Percentiles rank a stretch among this genome's conserved stretches.
Conservation (phyloP, 2,888 invertebrate genomes). For the Chrysotoxum bicinctum region DNA sequence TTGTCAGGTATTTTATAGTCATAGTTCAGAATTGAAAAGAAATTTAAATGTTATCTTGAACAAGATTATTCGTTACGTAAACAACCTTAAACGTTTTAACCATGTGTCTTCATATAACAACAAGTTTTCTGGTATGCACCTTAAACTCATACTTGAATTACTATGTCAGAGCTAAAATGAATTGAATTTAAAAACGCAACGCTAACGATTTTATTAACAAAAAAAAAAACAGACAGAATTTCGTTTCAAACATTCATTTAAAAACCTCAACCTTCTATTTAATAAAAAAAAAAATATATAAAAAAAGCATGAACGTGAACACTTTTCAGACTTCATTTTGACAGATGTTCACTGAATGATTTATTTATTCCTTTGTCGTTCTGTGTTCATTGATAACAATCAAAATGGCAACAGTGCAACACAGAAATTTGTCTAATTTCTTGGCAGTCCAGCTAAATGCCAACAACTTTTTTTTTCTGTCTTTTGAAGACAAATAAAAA, state of each 20-base stretch:
- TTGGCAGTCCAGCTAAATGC: conserved; percentile 54
- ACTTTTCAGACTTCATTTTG: conserved; percentile 58
- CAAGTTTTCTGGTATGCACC: too few relatives aligned
- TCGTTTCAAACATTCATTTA: background rate
- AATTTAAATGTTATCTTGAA: too few relatives aligned
- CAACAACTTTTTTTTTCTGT: conserved; percentile 30
- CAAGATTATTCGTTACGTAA: too few relatives aligned
- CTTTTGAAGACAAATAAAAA: conserved; percentile 5
- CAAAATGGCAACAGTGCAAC: conserved; percentile 68
- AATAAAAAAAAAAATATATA: background rate
- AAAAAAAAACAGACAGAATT: background rate
- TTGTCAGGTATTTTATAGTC: too few relatives aligned
- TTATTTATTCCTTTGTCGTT: conserved; percentile 53
- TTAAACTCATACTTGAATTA: too few relatives aligned
- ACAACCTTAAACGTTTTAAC: too few relatives aligned
- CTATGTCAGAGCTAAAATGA: too few relatives aligned
- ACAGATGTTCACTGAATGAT: conserved; percentile 69
- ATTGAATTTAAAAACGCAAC: background rate
- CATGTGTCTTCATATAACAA: too few relatives aligned
- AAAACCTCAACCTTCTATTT: background rate
- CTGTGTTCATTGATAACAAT: conserved; percentile 57
- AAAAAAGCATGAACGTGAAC: conserved; percentile 33
- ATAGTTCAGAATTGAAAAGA: too few relatives aligned
- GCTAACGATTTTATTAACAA: background rate
- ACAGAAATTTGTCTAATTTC: conserved; percentile 70